Evolutionary conservation across 2,797 vertebrate genomes (phyloP).

Genomic region (Lophotriccus pileatus): DNA sequence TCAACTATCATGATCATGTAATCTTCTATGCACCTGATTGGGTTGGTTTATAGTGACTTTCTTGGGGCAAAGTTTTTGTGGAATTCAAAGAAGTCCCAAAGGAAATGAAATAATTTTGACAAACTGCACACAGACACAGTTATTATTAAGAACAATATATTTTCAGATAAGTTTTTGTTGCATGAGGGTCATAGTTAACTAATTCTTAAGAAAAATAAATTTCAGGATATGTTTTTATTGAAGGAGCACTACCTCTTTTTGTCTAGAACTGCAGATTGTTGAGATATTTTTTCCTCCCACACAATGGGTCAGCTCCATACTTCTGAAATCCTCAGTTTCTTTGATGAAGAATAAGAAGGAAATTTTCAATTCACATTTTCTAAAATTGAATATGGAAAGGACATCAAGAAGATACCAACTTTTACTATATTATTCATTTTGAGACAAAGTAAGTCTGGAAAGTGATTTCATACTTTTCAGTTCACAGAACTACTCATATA

Average conservation of each 20-base stretch:
- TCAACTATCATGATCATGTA: background rate
- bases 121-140: background rate
- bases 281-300: background rate
- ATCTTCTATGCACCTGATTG: background rate
- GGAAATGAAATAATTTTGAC: background rate
- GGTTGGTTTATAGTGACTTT: background rate
- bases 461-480: background rate
- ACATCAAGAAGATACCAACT: background rate
- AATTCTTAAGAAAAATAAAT: background rate
- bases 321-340: background rate
- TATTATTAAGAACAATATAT: background rate
- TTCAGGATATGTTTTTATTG: background rate
- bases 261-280: background rate
- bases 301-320: background rate
- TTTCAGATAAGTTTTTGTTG: background rate
- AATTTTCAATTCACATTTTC: conserved; percentile 16
- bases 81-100: background rate
- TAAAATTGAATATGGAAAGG: conserved; percentile 2
- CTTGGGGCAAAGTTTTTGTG: background rate
- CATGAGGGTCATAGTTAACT: background rate
- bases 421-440: conserved; percentile 4
- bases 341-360: background rate
- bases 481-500: background rate
- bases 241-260: background rate
- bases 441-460: background rate